Evolutionary conservation across 2,797 vertebrate genomes (phyloP), one percentile per base, ranked within the genome.

Genomic region (Lithobates pipiens): DNA sequence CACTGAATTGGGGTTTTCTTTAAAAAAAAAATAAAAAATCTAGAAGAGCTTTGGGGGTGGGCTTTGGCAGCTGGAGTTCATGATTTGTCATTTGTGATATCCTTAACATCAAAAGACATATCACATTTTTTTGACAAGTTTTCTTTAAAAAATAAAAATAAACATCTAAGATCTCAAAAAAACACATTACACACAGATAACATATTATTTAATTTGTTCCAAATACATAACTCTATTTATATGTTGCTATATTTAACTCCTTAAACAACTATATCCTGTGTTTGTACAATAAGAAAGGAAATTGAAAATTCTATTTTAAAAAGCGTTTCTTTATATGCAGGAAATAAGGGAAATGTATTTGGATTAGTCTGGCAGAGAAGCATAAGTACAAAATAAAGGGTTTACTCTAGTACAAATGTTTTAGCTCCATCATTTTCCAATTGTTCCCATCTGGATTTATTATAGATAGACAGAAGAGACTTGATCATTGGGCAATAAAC

Each of bases 181-280:
- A 67, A 27, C n/a, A 67, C 1, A 0, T 67, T 29, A n/a, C n/a
- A n/a, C n/a, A n/a, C n/a, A 27, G 16, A 1, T 15, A 11, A 29
- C 13, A 67, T 67, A 67, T 67, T 42, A 11, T 78, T 78, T 67
- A 42, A 13, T 77, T 39, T 23, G 7, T 23, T 77, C 54, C 63
- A 61, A 61, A 77, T 32, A 21, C 36, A 63, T 63, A 77, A 32
- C 39, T 27, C 65, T 80, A 65, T 69, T 44, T 80, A 80, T 16
- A 46, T 80, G 63, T 46, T 69, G 0, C 63, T 80, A 50, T 44
- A 68, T 44, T 69, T 68, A 61, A 36, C 36, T 46, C 15, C 15
- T 68, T 18, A 18, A 80, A 44, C 27, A 1, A 44, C 10, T 69
- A 15, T 50, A 27, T 80, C 77, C 77, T 80, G 65, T 80, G 18